Evolutionary conservation across 2,797 vertebrate species (phyloP).

Genomic region (Rhabdophis nuchalis): DNA sequence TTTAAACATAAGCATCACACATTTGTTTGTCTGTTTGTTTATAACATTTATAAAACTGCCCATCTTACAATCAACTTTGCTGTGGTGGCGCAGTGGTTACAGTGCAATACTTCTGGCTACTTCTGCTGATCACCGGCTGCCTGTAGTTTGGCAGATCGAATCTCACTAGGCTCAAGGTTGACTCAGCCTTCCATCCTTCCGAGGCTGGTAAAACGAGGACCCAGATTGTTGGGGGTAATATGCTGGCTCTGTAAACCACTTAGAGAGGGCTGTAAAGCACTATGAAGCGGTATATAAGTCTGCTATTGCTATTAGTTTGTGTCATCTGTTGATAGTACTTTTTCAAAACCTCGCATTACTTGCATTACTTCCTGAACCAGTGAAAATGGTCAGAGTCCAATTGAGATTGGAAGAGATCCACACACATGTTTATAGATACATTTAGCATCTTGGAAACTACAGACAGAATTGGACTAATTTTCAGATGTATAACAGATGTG

Average conservation of each 20-base stretch:
- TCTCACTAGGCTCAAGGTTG: too few relatives aligned
- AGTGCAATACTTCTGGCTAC: too few relatives aligned
- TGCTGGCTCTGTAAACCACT: too few relatives aligned
- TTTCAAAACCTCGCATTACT: background rate
- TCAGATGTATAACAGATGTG: background rate
- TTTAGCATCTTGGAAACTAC: background rate
- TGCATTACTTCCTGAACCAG: background rate
- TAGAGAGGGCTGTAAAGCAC: too few relatives aligned
- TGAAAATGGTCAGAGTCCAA: background rate
- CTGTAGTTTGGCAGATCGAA: too few relatives aligned
- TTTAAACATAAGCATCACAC: background rate
- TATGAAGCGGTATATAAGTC: too few relatives aligned
- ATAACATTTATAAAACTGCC: background rate
- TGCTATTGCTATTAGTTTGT: background rate
- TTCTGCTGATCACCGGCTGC: too few relatives aligned
- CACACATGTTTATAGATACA: background rate
- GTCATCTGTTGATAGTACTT: background rate
- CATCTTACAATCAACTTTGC: background rate
- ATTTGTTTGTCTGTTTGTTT: background rate
- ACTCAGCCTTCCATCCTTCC: too few relatives aligned
- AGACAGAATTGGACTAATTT: background rate
- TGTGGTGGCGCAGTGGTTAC: too few relatives aligned
- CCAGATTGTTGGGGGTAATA: too few relatives aligned
- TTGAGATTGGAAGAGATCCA: background rate
- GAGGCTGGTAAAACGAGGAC: too few relatives aligned